These are phyloP conservation scores for Crocidura indochinensis DNA, from an alignment of 2,797 vertebrate genomes.

Conservation along the genomic window DNA sequence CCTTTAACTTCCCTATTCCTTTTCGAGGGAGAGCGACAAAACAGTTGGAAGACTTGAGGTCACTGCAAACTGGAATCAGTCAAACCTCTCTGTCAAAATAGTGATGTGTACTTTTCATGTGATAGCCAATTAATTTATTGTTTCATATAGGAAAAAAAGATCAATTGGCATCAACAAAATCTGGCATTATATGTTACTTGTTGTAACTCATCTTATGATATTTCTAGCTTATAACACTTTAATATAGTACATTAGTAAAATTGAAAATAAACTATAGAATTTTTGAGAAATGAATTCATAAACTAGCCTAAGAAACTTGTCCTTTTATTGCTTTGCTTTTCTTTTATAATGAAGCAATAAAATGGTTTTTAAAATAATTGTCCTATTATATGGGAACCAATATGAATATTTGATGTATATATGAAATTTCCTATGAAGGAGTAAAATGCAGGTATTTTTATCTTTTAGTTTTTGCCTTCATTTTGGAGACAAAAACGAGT, in stretches of 20 bases:
- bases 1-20: constrained; percentile 86
- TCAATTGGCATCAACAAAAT: neutral
- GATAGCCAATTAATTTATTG: neutral
- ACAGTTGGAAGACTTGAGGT: constrained; percentile 78
- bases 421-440: constrained; percentile 35
- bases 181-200: neutral
- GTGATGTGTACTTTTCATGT: constrained; percentile 22
- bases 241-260: neutral
- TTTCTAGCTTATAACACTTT: neutral
- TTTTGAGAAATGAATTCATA: constrained; percentile 29
- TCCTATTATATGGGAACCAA: constrained; percentile 42
- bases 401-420: constrained; percentile 4
- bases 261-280: constrained; percentile 45
- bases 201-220: neutral
- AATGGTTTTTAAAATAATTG: neutral
- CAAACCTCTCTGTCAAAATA: constrained; percentile 67
- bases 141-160: constrained; percentile 2
- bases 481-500: too few relatives aligned
- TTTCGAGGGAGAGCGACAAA: constrained; percentile 83
- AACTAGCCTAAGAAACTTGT: constrained; percentile 46
- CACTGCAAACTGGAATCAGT: constrained; percentile 81
- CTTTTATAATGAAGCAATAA: constrained; percentile 39
- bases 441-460: constrained; percentile 45
- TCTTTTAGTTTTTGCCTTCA: neutral
- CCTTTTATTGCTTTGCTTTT: neutral